phyloP scores from a whole-genome alignment of 1,140 invertebrate genomes.

The Patella vulgata region DNA sequence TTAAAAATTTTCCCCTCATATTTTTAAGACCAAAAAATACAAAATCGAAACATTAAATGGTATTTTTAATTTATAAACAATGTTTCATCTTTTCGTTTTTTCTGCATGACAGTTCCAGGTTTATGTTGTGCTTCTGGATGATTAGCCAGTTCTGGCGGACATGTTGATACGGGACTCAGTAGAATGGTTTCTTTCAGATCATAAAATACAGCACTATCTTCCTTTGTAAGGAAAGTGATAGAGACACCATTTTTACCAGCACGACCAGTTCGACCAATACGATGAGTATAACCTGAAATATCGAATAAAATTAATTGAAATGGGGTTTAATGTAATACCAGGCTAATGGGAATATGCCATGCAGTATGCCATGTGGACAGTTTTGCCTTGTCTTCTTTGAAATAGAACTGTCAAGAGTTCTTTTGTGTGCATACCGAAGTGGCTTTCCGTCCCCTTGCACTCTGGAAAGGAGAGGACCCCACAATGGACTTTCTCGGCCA shows the following conservation, averaged over 20 bases:
- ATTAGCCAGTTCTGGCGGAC: slow-evolving; percentile 96
- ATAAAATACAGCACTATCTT: slow-evolving; percentile 95
- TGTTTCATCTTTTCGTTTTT: slow-evolving; percentile 89
- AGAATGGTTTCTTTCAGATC: slow-evolving; percentile 94
- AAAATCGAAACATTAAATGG: too few relatives aligned
- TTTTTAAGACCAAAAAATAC: too few relatives aligned
- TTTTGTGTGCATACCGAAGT: too few relatives aligned
- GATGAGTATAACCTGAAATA: slow-evolving; percentile 94
- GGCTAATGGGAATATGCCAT: too few relatives aligned
- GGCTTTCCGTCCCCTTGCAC: too few relatives aligned
- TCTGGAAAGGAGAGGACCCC: too few relatives aligned
- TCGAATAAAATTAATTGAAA: slow-evolving; percentile 15
- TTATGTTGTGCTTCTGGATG: slow-evolving; percentile 99
- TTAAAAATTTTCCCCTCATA: too few relatives aligned
- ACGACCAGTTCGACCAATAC: slow-evolving; percentile 98
- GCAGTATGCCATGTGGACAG: too few relatives aligned
- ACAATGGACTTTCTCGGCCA: too few relatives aligned
- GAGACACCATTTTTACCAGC: slow-evolving; percentile 97
- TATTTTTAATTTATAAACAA: slow-evolving; percentile 64
- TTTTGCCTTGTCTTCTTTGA: too few relatives aligned
- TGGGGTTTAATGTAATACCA: too few relatives aligned
- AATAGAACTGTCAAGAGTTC: too few relatives aligned
- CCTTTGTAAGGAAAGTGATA: slow-evolving; percentile 96
- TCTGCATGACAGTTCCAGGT: slow-evolving; percentile 91
- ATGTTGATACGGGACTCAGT: slow-evolving; percentile 91